Base-by-base conservation (phyloP, 2,888 invertebrate species). In the Fragum whitleyi region DNA sequence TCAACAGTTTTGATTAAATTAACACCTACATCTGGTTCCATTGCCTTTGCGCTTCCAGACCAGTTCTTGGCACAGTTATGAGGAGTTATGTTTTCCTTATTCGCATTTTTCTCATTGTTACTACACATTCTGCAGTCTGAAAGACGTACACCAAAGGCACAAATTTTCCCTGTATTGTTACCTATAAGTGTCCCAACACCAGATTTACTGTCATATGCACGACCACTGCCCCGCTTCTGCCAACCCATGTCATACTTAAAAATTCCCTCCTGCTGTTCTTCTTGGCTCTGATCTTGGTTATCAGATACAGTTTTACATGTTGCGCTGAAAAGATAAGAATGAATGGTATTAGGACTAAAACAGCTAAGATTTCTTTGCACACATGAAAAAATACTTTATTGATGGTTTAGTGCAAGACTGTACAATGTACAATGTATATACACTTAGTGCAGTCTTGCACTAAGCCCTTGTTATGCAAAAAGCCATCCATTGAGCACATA, bases 211-310 rank as follows among this genome's bases (percentile, higher is more conserved):
- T 80, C 80, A 61, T 80, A 77, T 21, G 62, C 19, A 26, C 80
- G 21, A 9, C 80, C 80, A 23, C 55, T 32, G 14, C 80, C 80
- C 16, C 80, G 51, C 53, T 80, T 80, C 67, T 80, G 80, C 77
- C 76, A 80, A 16, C 77, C 80, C 77, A 80, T 80, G 57, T 80
- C 80, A 57, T 80, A 80, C 21, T 74, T 80, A 28, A 80, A 76
- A 5, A 57, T 21, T 9, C 76, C 61, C 70, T 28, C 62, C 5
- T 21, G 26, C 53, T 74, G 65, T 14, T 21, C n/a, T 23, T 26
- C 23, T 7, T 21, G 57, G 57, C 47, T 69, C 23, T 36, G 36
- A 39, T 19, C 16, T n/a, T 39, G 11, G 11, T 14, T 26, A 23
- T 26, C 57, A 21, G 3, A 21, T 57, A 57, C 26, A 2, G 23